Evolutionary conservation across 2,888 invertebrate species (phyloP).

Genomic region (Agrotis segetum): DNA sequence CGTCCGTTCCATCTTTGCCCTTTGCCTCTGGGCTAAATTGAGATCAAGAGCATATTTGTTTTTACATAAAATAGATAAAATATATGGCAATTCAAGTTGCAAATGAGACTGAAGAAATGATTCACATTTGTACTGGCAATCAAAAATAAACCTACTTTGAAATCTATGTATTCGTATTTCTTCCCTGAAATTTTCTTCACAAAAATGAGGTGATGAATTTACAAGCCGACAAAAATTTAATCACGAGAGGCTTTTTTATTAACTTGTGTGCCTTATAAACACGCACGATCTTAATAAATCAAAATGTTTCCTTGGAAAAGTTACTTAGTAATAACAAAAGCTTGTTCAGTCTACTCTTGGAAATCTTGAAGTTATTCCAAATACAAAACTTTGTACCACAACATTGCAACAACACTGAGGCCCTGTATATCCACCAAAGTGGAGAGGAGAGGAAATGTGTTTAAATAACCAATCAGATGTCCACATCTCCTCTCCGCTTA

Average conservation of each 20-base stretch:
- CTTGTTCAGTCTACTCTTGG: constrained; percentile 1
- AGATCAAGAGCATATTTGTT: too few relatives aligned
- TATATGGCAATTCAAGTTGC: too few relatives aligned
- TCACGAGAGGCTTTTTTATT: constrained; percentile 1
- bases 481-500: too few relatives aligned
- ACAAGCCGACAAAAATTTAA: background rate
- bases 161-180: background rate
- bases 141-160: background rate
- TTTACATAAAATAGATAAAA: too few relatives aligned
- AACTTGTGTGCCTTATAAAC: constrained; percentile 24
- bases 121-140: background rate
- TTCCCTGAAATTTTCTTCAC: background rate
- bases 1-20: too few relatives aligned
- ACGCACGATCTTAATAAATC: constrained; percentile 28
- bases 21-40: too few relatives aligned
- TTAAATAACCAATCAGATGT: too few relatives aligned
- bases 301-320: background rate
- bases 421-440: too few relatives aligned
- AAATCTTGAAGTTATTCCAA: background rate
- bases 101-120: too few relatives aligned
- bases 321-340: background rate
- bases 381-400: background rate
- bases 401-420: background rate
- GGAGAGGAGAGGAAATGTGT: too few relatives aligned
- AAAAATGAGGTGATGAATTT: background rate